Evolutionary conservation across 2,113 vertebrate genomes (phyloP), one percentile per base, ranked within the genome.

Genomic region (Lanius collurio): DNA sequence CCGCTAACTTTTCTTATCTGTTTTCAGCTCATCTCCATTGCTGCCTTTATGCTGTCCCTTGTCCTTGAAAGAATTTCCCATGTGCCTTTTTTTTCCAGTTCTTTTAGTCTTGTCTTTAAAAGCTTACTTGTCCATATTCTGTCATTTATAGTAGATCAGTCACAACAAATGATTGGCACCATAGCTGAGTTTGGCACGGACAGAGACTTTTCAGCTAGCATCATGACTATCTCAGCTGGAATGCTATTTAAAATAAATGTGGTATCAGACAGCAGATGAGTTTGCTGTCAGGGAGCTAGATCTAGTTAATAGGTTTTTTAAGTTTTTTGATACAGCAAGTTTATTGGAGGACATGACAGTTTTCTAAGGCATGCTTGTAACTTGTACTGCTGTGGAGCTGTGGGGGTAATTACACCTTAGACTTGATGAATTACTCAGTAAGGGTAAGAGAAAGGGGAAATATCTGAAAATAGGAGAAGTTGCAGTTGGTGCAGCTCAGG

Each of bases 211-310:
- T 73, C 57, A 94, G 83, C 62, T 56, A 76, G 49, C 37, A 62
- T 70, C 53, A 33, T 49, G 75, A 46, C 49, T 82, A 46, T 82
- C 53, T 87, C 56, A 91, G 70, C 65, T 90, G 78, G 74, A 87
- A 19, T 62, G 62, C 65, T 87, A 3, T 82, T 93, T 87, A 94
- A 93, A 95, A 93, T 91, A 93, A 76, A 93, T 84, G 67, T 64
- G 37, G 44, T 93, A 87, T 75, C 56, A 93, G 60, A 50, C 77
- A 70, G 59, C 35, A 35, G 81, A 91, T 68, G 53, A 15, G 47
- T 71, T 79, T 94, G 62, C 70, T 94, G 31, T 79, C 87, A 85
- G 53, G 59, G 37, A 80, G 44, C 49, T 90, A 82, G 44, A 79
- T 92, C 70, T 82, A 68, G 47, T 33, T 85, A 77, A 59, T 56